These are phyloP conservation scores for Atherinomorus stipes DNA, from an alignment of 2,113 vertebrate genomes.

Conservation along the genomic window DNA sequence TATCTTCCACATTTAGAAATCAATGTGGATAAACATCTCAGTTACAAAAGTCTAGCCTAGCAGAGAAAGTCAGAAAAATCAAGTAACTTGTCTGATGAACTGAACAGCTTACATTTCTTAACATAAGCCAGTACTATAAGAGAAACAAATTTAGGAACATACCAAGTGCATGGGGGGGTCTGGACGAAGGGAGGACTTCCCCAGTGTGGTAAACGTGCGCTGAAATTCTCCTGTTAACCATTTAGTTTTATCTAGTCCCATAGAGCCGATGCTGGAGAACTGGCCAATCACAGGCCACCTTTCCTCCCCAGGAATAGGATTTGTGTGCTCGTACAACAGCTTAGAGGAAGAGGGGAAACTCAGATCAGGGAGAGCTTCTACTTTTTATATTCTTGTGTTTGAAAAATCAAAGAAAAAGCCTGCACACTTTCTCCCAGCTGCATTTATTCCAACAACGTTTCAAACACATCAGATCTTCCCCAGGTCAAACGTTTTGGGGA, in stretches of 20 bases:
- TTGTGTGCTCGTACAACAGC: conserved; percentile 84
- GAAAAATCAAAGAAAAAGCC: too few species aligned
- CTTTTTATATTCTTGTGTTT: too few species aligned
- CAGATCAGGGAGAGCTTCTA: background rate
- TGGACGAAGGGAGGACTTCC: conserved; percentile 67
- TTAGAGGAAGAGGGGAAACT: conserved; percentile 27
- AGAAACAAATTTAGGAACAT: conserved; percentile 1
- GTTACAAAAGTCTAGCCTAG: background rate
- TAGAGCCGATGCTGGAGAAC: conserved; percentile 97
- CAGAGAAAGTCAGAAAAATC: background rate
- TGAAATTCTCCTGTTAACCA: conserved; percentile 95
- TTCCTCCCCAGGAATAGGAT: conserved; percentile 69
- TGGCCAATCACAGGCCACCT: conserved; percentile 93
- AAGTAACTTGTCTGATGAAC: background rate
- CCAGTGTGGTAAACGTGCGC: conserved; percentile 86
- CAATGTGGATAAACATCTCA: background rate
- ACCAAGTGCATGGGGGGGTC: conserved; percentile 88
- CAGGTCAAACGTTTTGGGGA: too few species aligned
- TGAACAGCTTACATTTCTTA: background rate
- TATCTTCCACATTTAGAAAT: background rate
- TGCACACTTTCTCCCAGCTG: too few species aligned
- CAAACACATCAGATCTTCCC: too few species aligned
- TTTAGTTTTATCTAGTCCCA: conserved; percentile 93
- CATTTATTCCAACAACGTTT: too few species aligned
- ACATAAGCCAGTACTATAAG: background rate